Evolutionary conservation across 30 jellyfish, hydroid and myxozoan genomes (phyloP).

Genomic region (Clytia hemisphaerica): DNA sequence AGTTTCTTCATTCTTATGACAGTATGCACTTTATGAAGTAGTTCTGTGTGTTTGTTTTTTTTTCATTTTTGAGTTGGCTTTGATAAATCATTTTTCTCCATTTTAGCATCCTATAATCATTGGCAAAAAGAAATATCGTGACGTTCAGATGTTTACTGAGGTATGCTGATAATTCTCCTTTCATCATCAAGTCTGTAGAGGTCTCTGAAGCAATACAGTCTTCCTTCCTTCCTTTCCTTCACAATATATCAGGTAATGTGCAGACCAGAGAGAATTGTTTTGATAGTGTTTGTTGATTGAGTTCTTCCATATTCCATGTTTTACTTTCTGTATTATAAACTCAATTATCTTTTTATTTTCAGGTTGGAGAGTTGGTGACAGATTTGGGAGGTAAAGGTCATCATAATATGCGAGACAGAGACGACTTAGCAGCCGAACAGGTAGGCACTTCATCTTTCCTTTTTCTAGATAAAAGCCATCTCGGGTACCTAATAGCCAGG

Average conservation of each 20-base stretch:
- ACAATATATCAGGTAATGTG: too few species aligned
- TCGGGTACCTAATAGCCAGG: not conserved
- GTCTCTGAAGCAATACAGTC: not conserved
- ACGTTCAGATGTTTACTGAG: conserved; percentile 93
- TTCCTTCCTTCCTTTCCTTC: not conserved
- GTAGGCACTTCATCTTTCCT: conserved; percentile 8
- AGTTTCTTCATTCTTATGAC: not conserved
- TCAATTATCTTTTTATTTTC: not conserved
- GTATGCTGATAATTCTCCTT: conserved; percentile 14
- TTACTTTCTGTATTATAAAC: not conserved
- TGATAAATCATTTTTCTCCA: not conserved
- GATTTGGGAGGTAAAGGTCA: conserved; percentile 94
- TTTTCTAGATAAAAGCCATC: not conserved
- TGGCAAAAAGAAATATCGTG: conserved; percentile 97
- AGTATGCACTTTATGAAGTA: not conserved
- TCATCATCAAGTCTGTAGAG: not conserved
- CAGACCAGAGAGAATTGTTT: too few species aligned
- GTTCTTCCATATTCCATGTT: too few species aligned
- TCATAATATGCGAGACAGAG: conserved; percentile 98
- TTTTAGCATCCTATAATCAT: conserved; percentile 82
- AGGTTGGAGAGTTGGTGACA: conserved; percentile 98
- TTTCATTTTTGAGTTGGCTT: not conserved
- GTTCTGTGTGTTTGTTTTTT: not conserved
- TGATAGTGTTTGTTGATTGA: too few species aligned
- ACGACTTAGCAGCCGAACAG: conserved; percentile 96